These are phyloP conservation scores for Drosophila limbata DNA, from an alignment of 2,888 invertebrate genomes.

Conservation along the genomic window DNA sequence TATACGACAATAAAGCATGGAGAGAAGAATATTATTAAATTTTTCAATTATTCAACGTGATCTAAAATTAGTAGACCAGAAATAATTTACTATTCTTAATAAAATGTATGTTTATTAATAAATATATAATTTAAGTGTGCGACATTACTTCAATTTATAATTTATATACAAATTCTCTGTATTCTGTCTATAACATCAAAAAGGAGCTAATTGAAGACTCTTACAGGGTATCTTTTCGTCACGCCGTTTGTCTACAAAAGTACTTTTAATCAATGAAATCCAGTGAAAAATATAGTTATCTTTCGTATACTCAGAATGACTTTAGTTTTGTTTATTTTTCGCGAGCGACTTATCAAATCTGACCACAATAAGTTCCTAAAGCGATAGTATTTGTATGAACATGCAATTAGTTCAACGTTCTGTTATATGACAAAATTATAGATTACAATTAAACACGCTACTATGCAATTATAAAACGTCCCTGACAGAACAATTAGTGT, in stretches of 20 bases:
- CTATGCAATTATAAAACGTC: not conserved
- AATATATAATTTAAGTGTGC: too few species aligned
- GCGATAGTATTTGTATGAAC: slow-evolving; percentile 12
- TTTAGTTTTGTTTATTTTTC: not conserved
- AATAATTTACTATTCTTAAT: not conserved
- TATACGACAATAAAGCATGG: not conserved
- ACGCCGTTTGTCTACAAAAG: rapidly evolving
- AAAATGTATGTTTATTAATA: not conserved
- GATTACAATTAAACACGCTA: not conserved
- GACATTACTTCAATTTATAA: too few species aligned
- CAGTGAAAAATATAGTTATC: not conserved
- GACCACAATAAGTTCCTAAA: not conserved
- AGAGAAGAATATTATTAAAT: too few species aligned
- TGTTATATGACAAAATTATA: not conserved
- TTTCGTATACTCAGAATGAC: slow-evolving; percentile 28
- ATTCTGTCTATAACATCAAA: not conserved
- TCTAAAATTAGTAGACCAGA: too few species aligned
- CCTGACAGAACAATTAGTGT: not conserved
- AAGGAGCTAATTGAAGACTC: not conserved
- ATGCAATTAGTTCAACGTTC: slow-evolving; percentile 1
- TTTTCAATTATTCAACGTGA: too few species aligned
- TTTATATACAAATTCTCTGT: not conserved
- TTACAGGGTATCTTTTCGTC: not conserved
- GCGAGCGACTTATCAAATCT: slow-evolving; percentile 16
- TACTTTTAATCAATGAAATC: slow-evolving; percentile 4